These are phyloP conservation scores for Hemibagrus guttatus DNA, from an alignment of 2,797 vertebrate species.

Conservation along the genomic window DNA sequence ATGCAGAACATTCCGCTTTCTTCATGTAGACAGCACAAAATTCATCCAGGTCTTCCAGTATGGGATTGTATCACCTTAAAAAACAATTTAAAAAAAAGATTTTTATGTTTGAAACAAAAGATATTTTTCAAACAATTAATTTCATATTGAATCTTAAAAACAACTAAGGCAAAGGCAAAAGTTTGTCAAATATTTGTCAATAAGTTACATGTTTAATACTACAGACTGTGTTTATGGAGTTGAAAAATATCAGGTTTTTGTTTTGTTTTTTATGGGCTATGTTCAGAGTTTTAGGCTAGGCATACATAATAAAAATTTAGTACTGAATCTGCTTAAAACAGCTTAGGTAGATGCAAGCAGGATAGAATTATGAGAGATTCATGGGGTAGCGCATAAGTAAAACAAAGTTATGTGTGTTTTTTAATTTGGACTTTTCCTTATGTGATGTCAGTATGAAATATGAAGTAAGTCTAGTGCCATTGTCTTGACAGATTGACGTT, in stretches of 20 bases:
- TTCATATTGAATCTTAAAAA: no score
- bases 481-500: background rate
- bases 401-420: no score
- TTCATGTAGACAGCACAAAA: background rate
- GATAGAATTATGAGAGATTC: no score
- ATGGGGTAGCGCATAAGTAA: no score
- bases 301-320: background rate
- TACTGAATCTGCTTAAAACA: background rate
- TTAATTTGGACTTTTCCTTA: background rate
- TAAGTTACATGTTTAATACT: background rate
- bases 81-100: background rate
- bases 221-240: background rate
- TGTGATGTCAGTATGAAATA: background rate
- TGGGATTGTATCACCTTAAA: background rate
- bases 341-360: no score
- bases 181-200: background rate
- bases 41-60: background rate
- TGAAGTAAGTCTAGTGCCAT: no score
- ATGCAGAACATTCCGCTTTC: constrained; percentile 17
- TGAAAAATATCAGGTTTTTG: background rate
- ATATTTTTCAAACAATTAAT: background rate
- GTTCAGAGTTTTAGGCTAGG: background rate
- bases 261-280: background rate
- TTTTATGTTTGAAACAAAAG: background rate
- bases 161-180: background rate